Evolutionary conservation across 2,797 vertebrate genomes (phyloP).

Genomic region (Crenuchus spilurus): DNA sequence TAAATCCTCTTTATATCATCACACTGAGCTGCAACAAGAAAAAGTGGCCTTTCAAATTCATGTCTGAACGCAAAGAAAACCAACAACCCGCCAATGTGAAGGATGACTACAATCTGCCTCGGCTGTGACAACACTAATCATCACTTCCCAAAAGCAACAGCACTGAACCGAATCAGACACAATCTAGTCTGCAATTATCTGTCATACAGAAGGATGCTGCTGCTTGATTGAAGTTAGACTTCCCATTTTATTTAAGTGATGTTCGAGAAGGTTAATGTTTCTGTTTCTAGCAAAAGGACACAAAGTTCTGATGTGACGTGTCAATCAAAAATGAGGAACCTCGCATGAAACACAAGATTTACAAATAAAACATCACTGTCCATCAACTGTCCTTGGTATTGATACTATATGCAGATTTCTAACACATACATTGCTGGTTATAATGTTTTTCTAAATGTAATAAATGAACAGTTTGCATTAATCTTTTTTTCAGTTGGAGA

Average conservation of each 20-base stretch:
- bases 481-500: no score
- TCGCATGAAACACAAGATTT: no score
- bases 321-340: not conserved
- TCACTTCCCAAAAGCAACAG: not conserved
- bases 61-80: not conserved
- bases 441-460: no score
- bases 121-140: conserved; percentile 14
- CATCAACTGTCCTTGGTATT: not conserved
- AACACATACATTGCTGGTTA: not conserved
- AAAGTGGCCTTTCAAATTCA: not conserved
- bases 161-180: not conserved
- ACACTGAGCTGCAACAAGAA: not conserved
- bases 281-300: not conserved
- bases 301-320: not conserved
- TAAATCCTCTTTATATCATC: not conserved
- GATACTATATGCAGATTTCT: not conserved
- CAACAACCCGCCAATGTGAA: not conserved
- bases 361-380: not conserved
- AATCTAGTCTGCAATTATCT: conserved; percentile 21
- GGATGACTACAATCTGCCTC: not conserved
- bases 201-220: not conserved
- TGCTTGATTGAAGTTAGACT: not conserved
- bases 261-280: not conserved
- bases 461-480: no score
- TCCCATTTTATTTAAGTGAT: not conserved